Percentiles rank a stretch among this genome's conserved stretches.
These are phyloP conservation scores for Xestia xanthographa DNA, from an alignment of 2,888 invertebrate genomes.

Conservation along the genomic window DNA sequence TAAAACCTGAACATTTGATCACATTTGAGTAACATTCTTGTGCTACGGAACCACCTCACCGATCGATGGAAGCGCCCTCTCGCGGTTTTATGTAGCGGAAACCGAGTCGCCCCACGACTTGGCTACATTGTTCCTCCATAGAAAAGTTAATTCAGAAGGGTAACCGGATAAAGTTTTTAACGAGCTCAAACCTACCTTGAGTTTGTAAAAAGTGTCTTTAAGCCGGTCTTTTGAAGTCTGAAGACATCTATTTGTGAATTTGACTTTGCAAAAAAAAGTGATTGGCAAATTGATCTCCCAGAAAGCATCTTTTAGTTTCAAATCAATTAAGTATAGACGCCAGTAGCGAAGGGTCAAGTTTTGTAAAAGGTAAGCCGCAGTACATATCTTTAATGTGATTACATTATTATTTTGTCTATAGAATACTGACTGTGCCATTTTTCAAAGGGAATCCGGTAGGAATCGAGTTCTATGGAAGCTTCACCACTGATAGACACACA, in stretches of 20 bases:
- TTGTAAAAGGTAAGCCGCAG: too few species aligned
- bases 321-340: not conserved
- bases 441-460: too few species aligned
- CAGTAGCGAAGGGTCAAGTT: too few species aligned
- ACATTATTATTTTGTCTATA: too few species aligned
- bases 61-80: constrained; percentile 76
- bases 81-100: constrained; percentile 78
- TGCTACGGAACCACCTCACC: constrained; percentile 49
- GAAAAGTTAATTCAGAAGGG: constrained; percentile 25
- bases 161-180: not conserved
- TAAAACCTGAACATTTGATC: constrained; percentile 48
- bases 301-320: not conserved
- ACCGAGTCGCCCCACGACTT: constrained; percentile 73
- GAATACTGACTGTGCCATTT: too few species aligned
- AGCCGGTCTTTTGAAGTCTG: not conserved
- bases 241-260: too few species aligned
- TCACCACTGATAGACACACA: too few species aligned
- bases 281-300: not conserved
- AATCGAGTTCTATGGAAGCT: too few species aligned
- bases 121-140: constrained; percentile 71
- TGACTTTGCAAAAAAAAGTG: too few species aligned
- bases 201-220: not conserved
- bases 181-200: not conserved
- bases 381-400: too few species aligned
- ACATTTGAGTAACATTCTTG: constrained; percentile 49